These are phyloP conservation scores for Rousettus madagascariensis DNA, from an alignment of 2,797 vertebrate species.

Conservation along the genomic window DNA sequence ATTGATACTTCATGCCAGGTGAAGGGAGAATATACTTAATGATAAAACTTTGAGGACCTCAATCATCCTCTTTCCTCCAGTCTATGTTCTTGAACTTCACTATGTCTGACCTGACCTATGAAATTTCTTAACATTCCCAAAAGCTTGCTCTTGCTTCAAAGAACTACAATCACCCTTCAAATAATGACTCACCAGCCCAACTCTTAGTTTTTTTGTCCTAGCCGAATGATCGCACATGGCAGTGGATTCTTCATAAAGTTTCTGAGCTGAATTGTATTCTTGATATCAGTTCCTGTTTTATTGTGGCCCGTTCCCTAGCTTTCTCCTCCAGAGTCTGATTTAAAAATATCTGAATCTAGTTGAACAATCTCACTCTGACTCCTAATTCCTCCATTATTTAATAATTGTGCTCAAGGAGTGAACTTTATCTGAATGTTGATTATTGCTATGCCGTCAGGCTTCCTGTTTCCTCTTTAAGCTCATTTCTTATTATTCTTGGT, in stretches of 20 bases:
- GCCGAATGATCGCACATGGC: background rate
- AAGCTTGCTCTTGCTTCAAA: background rate
- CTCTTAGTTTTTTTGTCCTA: background rate
- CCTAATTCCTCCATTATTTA: background rate
- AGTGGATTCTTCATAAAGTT: background rate
- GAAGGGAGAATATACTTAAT: background rate
- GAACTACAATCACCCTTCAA: background rate
- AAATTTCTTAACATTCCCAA: background rate
- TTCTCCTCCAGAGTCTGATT: background rate
- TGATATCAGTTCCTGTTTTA: background rate
- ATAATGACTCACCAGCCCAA: background rate
- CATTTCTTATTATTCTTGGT: background rate
- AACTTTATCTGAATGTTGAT: background rate
- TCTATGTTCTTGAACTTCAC: background rate
- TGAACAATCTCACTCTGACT: background rate
- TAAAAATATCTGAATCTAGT: background rate
- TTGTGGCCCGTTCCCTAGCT: accelerated
- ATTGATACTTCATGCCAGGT: background rate
- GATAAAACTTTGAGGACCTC: background rate
- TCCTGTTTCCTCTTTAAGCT: background rate
- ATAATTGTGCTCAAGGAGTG: background rate
- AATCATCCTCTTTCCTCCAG: background rate
- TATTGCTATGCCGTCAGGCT: background rate
- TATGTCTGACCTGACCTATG: background rate
- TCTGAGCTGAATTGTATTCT: background rate